Percentiles rank a stretch among this genome's conserved stretches.
Evolutionary conservation across 2,113 vertebrate species (phyloP).

Genomic region (Aleadryas rufinucha): DNA sequence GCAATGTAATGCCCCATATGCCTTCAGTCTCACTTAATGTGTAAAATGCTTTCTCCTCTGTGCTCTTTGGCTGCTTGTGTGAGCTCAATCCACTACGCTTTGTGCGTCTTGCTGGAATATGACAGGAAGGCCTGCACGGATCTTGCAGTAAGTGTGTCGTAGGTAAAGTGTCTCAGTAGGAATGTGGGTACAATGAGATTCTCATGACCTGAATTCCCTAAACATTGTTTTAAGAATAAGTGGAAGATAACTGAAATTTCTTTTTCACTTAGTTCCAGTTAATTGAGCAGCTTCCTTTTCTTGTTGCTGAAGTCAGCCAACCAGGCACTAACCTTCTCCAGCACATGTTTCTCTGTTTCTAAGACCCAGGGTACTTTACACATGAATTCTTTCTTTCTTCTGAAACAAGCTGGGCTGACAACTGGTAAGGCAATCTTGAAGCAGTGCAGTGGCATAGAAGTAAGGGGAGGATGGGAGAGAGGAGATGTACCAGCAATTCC

Average conservation of each 20-base stretch:
- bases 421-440: constrained; percentile 12
- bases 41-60: not conserved
- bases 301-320: constrained; percentile 28
- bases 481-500: not conserved
- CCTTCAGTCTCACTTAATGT: not conserved
- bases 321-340: constrained; percentile 24
- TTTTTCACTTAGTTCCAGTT: constrained; percentile 1
- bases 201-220: not conserved
- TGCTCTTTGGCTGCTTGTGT: not conserved
- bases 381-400: constrained; percentile 44
- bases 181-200: not conserved
- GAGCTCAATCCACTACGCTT: not conserved
- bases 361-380: constrained; percentile 44
- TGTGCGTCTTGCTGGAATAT: not conserved
- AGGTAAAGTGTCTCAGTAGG: not conserved
- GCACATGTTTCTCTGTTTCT: constrained; percentile 31
- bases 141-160: not conserved
- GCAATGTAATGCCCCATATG: not conserved
- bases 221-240: not conserved
- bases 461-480: not conserved
- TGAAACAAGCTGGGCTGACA: constrained; percentile 43
- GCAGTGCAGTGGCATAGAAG: not conserved
- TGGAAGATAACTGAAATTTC: not conserved
- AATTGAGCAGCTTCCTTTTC: not conserved
- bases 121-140: not conserved